These are phyloP conservation scores for Rhabdomys pumilio DNA, from an alignment of 2,797 vertebrate species.

Conservation along the genomic window DNA sequence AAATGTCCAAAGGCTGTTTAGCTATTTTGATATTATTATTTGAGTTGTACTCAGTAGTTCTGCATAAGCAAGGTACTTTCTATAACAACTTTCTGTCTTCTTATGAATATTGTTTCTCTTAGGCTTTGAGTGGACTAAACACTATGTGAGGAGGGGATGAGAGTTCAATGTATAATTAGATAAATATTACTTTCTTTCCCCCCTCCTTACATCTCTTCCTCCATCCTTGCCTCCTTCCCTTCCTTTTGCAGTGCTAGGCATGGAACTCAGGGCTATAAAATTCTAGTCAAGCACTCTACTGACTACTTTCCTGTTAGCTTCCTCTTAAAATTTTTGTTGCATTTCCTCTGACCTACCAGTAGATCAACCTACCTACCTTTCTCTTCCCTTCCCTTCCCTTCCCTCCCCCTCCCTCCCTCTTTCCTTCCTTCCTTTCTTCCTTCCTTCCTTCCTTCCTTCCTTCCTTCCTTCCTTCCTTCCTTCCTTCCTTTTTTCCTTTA, in stretches of 20 bases:
- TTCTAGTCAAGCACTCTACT: neutral
- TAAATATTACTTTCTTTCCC: slow-evolving; percentile 11
- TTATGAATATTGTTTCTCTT: slow-evolving; percentile 41
- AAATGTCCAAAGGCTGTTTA: neutral
- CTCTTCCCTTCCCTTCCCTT: no score
- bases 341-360: neutral
- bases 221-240: neutral
- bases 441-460: no score
- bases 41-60: slow-evolving; percentile 2
- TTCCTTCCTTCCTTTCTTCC: no score
- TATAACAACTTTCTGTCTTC: neutral
- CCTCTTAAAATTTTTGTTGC: slow-evolving; percentile 52
- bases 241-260: neutral
- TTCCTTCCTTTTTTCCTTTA: neutral
- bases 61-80: slow-evolving; percentile 41
- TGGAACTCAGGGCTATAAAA: neutral
- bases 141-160: neutral
- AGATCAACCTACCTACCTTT: no score
- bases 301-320: neutral
- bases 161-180: neutral
- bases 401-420: no score
- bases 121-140: neutral
- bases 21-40: slow-evolving; percentile 3
- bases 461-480: no score
- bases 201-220: neutral